Evolutionary conservation across 1,140 invertebrate species (phyloP).

Genomic region (Cotesia vestalis): DNA sequence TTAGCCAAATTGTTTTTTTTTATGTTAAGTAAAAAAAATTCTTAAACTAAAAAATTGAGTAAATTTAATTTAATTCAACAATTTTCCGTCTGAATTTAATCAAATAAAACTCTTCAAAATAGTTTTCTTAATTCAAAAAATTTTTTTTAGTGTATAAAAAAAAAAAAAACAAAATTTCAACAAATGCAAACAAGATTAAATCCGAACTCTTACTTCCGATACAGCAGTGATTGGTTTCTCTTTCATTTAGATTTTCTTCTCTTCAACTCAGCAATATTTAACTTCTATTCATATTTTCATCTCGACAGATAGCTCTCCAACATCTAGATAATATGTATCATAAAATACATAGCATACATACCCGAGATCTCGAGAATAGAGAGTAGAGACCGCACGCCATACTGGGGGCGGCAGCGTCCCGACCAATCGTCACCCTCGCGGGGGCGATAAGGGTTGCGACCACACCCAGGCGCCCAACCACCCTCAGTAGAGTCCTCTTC

Average conservation of each 20-base stretch:
- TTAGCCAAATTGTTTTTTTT: too few relatives aligned
- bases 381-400: constrained; percentile 52
- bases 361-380: constrained; percentile 5
- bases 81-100: too few relatives aligned
- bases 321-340: too few relatives aligned
- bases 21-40: too few relatives aligned
- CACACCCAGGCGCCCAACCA: constrained; percentile 50
- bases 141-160: too few relatives aligned
- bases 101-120: too few relatives aligned
- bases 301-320: background rate
- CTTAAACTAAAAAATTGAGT: too few relatives aligned
- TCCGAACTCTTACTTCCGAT: background rate
- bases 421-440: constrained; percentile 53
- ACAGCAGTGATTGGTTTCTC: background rate
- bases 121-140: too few relatives aligned
- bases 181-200: too few relatives aligned
- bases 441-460: constrained; percentile 50
- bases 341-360: too few relatives aligned
- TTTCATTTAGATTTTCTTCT: constrained; percentile 7
- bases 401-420: constrained; percentile 56
- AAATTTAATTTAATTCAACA: too few relatives aligned
- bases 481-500: constrained; percentile 12
- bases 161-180: too few relatives aligned
- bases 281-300: constrained; percentile 12
- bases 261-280: background rate